Evolutionary conservation across 2,797 vertebrate species (phyloP), one percentile per base, ranked within the genome.

Genomic region (Gymnopithys bicolor): DNA sequence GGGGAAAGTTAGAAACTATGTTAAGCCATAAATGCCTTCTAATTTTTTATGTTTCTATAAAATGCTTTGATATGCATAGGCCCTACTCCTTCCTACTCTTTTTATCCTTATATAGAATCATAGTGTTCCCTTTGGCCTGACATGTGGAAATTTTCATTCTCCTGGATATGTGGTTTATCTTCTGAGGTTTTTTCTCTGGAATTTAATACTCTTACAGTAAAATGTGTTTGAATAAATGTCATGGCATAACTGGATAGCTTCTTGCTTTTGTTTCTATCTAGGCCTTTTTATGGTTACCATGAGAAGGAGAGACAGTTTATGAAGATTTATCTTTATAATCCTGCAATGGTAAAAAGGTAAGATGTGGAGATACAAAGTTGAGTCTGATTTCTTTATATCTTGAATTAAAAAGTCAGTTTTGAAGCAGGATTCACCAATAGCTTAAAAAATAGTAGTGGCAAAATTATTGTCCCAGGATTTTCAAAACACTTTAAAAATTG

Each of bases 271-370:
- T 95, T 90, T 69, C 24, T 89, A 71, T 75, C 52, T 97, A 99
- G 99, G 98, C 99, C 99, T 93, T 99, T 99, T 97, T 99, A 99
- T 96, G 99, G 99, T 95, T 99, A 98, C 97, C 98, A 99, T 91
- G 98, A 98, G 93, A 99, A 99, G 95, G 99, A 99, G 98, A 99
- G 98, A 97, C 98, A 98, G 89, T 99, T 99, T 73, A 99, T 99
- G 99, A 99, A 99, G 98, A 99, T 99, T 94, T 99, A 99, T 97
- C 98, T 99, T 96, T 99, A 99, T 96, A 99, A 99, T 98, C 99
- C 99, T 97, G 98, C 98, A 96, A 99, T 99, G 98, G 98, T 99
- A 75, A 99, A 99, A 98, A 99, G 99, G 99, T 99, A 98, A 93
- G 58, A 93, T 91, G 35, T 90, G 60, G 41, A 66, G 55, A 85